A percentile compares a stretch with the other conserved stretches of the same genome.
Evolutionary conservation across 2,797 vertebrate species (phyloP).

Genomic region (Mallotus villosus): DNA sequence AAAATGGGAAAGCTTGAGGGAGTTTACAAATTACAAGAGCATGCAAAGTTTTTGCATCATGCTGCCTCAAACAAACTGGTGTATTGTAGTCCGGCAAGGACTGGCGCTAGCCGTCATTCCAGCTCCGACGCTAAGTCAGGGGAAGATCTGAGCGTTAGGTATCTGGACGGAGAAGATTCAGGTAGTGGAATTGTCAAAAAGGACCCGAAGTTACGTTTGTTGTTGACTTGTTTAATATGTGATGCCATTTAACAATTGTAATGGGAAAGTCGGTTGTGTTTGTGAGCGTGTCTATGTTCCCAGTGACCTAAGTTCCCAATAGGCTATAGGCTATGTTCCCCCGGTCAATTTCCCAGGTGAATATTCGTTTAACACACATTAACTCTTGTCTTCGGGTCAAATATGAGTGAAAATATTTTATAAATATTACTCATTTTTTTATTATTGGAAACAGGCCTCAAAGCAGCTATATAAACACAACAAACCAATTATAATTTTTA

Average conservation of each 20-base stretch:
- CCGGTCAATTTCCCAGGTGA: no score
- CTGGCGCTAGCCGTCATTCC: slow-evolving; percentile 65
- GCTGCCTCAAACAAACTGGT: slow-evolving; percentile 16
- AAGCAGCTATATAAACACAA: no score
- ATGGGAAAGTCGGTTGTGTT: no score
- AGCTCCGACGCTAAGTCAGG: slow-evolving; percentile 78
- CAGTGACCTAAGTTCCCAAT: no score
- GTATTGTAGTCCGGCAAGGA: not conserved
- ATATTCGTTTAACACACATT: no score
- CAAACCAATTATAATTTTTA: no score
- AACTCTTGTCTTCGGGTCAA: no score
- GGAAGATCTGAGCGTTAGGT: slow-evolving; percentile 85
- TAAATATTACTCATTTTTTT: no score
- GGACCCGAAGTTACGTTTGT: not conserved
- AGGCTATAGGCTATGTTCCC: no score
- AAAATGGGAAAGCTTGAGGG: slow-evolving; percentile 20
- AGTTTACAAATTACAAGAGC: slow-evolving; percentile 28
- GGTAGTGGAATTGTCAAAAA: slow-evolving; percentile 44
- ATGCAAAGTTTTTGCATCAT: slow-evolving; percentile 20
- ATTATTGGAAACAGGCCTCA: no score
- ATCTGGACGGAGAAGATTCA: slow-evolving; percentile 86
- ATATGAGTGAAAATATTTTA: no score
- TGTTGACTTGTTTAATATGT: not conserved
- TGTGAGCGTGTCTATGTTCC: no score
- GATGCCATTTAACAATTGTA: not conserved